Percentiles rank a stretch among this genome's conserved stretches.
These are phyloP conservation scores for Campoletis raptor DNA, from an alignment of 2,888 invertebrate species.

Conservation along the genomic window DNA sequence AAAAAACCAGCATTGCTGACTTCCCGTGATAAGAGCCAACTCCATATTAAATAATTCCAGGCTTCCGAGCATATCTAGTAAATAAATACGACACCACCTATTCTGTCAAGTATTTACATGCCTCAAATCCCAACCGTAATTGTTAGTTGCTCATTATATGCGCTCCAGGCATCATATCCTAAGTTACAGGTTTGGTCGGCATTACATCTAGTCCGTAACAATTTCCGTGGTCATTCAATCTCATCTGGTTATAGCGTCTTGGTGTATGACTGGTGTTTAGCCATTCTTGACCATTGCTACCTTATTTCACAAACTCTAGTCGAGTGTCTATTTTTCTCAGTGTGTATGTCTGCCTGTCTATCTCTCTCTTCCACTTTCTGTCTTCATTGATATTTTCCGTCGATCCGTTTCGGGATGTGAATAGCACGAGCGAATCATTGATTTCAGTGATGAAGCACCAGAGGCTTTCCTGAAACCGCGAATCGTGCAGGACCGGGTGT, in stretches of 20 bases:
- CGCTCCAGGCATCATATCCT: neutral
- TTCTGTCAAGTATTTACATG: neutral
- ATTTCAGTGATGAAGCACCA: conserved; percentile 18
- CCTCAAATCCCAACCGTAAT: neutral
- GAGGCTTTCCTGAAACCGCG: conserved; percentile 6
- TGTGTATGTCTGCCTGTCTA: neutral
- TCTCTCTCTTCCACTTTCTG: conserved; percentile 24
- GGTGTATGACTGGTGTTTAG: conserved; percentile 24
- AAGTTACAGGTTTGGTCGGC: conserved; percentile 70
- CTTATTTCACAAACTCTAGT: neutral
- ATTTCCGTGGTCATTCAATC: conserved; percentile 79
- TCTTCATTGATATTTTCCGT: conserved; percentile 18
- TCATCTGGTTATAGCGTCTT: conserved; percentile 70
- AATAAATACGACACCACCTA: neutral
- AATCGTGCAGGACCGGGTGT: conserved; percentile 4
- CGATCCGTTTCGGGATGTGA: conserved; percentile 27
- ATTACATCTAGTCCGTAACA: conserved; percentile 75
- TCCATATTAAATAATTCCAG: neutral
- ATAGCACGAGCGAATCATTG: conserved; percentile 13
- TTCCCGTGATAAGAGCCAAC: neutral
- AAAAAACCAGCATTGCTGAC: neutral
- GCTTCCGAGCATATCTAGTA: neutral
- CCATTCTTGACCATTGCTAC: neutral
- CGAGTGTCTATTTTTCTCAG: neutral
- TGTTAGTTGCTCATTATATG: neutral